phyloP scores from a whole-genome alignment of 92 coral and sea anemone genomes.

The Epizoanthus scotinus region DNA sequence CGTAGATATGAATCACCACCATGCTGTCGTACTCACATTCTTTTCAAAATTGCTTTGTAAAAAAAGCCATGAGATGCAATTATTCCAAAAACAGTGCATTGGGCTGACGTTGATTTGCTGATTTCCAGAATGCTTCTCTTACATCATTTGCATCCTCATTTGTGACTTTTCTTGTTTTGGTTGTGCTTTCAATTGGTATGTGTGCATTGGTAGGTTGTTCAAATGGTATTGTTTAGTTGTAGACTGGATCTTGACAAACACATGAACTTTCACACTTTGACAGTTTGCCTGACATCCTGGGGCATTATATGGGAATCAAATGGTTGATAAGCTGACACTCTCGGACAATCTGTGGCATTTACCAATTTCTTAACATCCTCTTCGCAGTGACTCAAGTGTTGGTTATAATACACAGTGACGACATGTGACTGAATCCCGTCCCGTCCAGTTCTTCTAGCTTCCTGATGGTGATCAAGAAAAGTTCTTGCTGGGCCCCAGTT shows the following conservation, averaged over 20 bases:
- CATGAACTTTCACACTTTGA: not conserved
- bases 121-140: conserved; percentile 21
- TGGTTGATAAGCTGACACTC: conserved; percentile 59
- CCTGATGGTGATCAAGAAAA: conserved; percentile 50
- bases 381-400: conserved; percentile 14
- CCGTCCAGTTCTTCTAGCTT: conserved; percentile 59
- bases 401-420: conserved; percentile 20
- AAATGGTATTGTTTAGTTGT: conserved; percentile 5
- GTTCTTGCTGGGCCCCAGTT: too few relatives aligned
- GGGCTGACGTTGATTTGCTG: conserved; percentile 3
- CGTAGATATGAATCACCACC: too few relatives aligned
- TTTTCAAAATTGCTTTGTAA: too few relatives aligned
- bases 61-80: conserved; percentile 30
- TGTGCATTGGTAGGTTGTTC: too few relatives aligned
- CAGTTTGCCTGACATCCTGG: not conserved
- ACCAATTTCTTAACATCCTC: conserved; percentile 42
- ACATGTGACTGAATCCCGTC: conserved; percentile 44
- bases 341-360: conserved; percentile 41
- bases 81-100: conserved; percentile 20
- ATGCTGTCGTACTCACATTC: too few relatives aligned
- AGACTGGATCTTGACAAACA: not conserved
- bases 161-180: not conserved
- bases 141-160: not conserved
- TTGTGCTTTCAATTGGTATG: too few relatives aligned
- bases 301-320: conserved; percentile 38